Evolutionary conservation across 1,140 invertebrate genomes (phyloP), one percentile per base, ranked within the genome.

Genomic region (Diachasmimorpha longicaudata): DNA sequence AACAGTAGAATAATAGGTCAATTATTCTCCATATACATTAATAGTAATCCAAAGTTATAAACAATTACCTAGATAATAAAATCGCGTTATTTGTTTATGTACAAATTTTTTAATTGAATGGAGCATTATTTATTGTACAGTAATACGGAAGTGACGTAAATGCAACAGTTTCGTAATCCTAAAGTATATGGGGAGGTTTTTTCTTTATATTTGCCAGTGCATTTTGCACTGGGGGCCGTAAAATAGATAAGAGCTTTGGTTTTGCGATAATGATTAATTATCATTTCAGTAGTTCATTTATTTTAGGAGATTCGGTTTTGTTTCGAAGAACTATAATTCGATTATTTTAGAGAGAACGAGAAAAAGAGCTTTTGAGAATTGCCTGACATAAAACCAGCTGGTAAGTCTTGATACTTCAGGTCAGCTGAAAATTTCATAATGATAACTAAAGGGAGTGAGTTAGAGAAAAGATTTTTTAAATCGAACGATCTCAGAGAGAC

Each of bases 101-200:
- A 70, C 46, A 70, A 70, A 70, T 70, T 69, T 8, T 44, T 42
- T 19, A 63, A 23, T 63, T 11, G 58, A 63, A n/a, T 52, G 44
- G 44, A 46, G 14, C n/a, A 52, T 16, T 19, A 52, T 52, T 52
- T 52, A 52, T 52, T 52, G 16, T 52, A 52, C 48, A 52, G 19
- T 52, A 52, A 52, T 52, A 52, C 48, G 48, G 48, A n/a, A 52
- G 19, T 52, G 5, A 69, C 8, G 36, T 69, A 69, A 69, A 69
- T 69, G 36, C 36, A 70, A 48, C 4, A 48, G 42, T 44, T 70
- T 70, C 23, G 42, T 70, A 70, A 70, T 44, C 48, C 19, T 70
- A 46, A 46, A 70, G 44, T 69, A 42, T 19, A 70, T 23, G 23
- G 42, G 42, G 19, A 69, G 36, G 16, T 16, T 16, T 69, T 69